These are phyloP conservation scores for Axea sp. DNA, from an alignment of 2,888 invertebrate genomes.

Conservation along the genomic window DNA sequence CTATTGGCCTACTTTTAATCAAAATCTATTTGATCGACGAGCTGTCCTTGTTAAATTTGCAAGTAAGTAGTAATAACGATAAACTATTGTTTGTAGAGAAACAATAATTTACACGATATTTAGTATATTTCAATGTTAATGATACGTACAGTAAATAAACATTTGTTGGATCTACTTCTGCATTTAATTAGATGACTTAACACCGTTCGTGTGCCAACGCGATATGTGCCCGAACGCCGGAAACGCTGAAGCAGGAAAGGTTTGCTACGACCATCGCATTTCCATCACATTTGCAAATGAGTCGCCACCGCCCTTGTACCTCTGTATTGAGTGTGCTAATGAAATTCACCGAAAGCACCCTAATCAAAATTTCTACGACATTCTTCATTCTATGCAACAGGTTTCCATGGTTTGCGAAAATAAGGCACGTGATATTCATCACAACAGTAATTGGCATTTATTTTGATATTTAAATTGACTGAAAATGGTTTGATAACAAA, in stretches of 20 bases:
- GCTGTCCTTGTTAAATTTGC: constrained; percentile 92
- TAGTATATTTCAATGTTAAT: too few species aligned
- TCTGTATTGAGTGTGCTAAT: constrained; percentile 97
- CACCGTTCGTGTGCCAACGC: constrained; percentile 92
- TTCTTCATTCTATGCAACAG: constrained; percentile 95
- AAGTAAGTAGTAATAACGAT: constrained; percentile 86
- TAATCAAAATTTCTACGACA: constrained; percentile 91
- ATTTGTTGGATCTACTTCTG: constrained; percentile 56
- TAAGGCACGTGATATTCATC: constrained; percentile 82
- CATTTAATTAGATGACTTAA: constrained; percentile 83
- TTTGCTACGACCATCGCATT: constrained; percentile 95
- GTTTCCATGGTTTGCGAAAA: constrained; percentile 97
- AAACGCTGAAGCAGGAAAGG: constrained; percentile 92
- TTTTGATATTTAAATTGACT: constrained; percentile 7
- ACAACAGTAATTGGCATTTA: constrained; percentile 23
- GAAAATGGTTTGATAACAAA: constrained; percentile 13
- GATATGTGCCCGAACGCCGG: constrained; percentile 94
- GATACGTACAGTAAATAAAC: too few species aligned
- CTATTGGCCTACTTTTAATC: constrained; percentile 99
- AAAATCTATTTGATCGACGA: constrained; percentile 93
- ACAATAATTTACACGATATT: too few species aligned
- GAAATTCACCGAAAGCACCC: constrained; percentile 93
- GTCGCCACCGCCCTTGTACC: constrained; percentile 95
- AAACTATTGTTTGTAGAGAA: too few species aligned
- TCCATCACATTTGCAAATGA: constrained; percentile 92